Base-by-base conservation (phyloP, 2,888 invertebrate genomes). In the Eilema caniola region DNA sequence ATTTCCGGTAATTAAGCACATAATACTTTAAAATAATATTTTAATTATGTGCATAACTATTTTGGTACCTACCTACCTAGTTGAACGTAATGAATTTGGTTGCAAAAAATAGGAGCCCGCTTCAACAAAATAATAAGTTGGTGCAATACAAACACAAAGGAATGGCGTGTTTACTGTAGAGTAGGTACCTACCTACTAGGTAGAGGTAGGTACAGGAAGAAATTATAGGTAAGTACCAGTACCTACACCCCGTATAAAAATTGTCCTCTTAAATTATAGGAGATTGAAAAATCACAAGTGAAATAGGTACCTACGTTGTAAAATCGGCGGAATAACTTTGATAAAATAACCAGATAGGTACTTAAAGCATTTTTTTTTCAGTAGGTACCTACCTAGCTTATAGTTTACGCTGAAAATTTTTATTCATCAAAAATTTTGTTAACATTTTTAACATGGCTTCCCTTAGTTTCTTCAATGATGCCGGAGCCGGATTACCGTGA, bases 1-100 rank as follows among this genome's bases (percentile, higher is more conserved):
- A 10, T 10, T 20, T 53, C 53, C 53, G 53, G 53, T n/a, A 53
- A 53, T 53, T 53, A 53, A 86, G 87, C 79, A 53, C 10, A n/a
- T n/a, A 20, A 53, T n/a, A n/a, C 16, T 53, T n/a, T 53, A n/a
- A 53, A 53, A 53, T 10, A 47, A 47, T 47, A 53, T 53, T 53
- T 53, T 53, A 53, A 53, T 53, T 53, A 53, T 53, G 53, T 53
- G 20, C 47, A 53, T 53, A 53, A 53, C 53, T n/a, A 53, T 53
- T n/a, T 20, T 20, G 20, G 5, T 47, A n/a, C n/a, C n/a, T n/a
- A n/a, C n/a, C n/a, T n/a, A n/a, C n/a, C n/a, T n/a, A 47, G 20
- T 47, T 47, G 5, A 47, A 47, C 47, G 20, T 47, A 4, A 47
- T 47, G 47, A 47, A 47, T 47, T 20, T 47, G n/a, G n/a, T n/a